phyloP scores from a whole-genome alignment of 2,888 invertebrate genomes.

The Halocaridina rubra region DNA sequence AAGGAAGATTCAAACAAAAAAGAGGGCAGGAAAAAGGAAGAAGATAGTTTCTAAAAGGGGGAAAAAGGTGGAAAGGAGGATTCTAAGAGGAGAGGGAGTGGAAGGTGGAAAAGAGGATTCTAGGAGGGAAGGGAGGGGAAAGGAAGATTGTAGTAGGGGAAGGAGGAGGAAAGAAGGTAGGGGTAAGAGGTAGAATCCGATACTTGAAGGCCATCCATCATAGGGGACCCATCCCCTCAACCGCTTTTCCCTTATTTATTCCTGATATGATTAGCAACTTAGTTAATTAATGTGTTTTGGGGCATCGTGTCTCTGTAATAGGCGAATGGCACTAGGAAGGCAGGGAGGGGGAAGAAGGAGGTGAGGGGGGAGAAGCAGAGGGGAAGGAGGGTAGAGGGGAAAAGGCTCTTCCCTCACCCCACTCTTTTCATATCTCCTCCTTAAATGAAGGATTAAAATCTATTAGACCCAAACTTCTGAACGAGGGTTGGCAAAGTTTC shows the following conservation, averaged over 20 bases:
- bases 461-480: constrained; percentile 56
- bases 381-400: no score
- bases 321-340: constrained; percentile 15
- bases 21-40: not conserved
- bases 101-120: no score
- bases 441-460: constrained; percentile 59
- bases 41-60: no score
- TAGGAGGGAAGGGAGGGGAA: not conserved
- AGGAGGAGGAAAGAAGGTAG: not conserved
- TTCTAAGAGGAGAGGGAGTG: not conserved
- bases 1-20: no score
- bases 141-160: not conserved
- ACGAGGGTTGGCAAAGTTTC: constrained; percentile 49
- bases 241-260: constrained; percentile 42
- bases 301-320: constrained; percentile 44
- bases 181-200: not conserved
- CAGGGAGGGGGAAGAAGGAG: no score
- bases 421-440: constrained; percentile 57
- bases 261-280: constrained; percentile 52
- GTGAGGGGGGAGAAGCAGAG: no score
- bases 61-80: not conserved
- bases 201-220: not conserved
- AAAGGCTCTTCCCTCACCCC: not conserved
- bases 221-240: not conserved
- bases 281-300: constrained; percentile 58